Evolutionary conservation across 2,888 invertebrate species (phyloP).

Genomic region (Myopa tessellatipennis): DNA sequence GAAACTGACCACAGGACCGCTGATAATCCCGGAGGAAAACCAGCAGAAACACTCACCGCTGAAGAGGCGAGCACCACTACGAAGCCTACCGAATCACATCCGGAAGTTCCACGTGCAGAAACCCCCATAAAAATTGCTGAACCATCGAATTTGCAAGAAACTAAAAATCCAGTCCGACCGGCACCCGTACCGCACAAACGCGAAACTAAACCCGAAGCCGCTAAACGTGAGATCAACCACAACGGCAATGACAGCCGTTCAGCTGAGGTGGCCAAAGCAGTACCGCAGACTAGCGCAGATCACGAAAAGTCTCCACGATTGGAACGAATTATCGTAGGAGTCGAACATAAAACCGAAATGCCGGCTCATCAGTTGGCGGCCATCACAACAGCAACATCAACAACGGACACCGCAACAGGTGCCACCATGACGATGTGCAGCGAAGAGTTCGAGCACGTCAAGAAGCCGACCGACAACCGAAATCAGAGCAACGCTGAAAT

Average conservation of each 20-base stretch:
- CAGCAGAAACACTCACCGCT: slow-evolving; percentile 24
- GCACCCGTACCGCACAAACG: slow-evolving; percentile 46
- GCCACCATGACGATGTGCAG: slow-evolving; percentile 56
- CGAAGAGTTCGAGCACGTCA: slow-evolving; percentile 50
- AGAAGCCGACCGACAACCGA: slow-evolving; percentile 2
- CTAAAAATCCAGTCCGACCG: not conserved
- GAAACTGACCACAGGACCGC: not conserved
- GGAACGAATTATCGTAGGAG: slow-evolving; percentile 66
- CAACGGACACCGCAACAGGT: not conserved
- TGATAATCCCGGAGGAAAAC: slow-evolving; percentile 1
- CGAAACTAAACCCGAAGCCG: slow-evolving; percentile 44
- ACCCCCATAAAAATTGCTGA: not conserved
- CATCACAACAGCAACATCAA: slow-evolving; percentile 13
- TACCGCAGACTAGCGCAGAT: not conserved
- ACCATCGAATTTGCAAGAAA: not conserved
- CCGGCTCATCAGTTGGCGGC: slow-evolving; percentile 31
- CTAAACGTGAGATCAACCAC: slow-evolving; percentile 40
- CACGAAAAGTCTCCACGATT: slow-evolving; percentile 54
- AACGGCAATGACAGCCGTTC: not conserved
- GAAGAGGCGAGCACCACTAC: slow-evolving; percentile 38
- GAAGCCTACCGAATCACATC: not conserved
- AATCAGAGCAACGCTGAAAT: slow-evolving; percentile 36
- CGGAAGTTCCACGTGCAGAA: not conserved
- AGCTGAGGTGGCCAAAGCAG: slow-evolving; percentile 10
- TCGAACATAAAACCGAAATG: slow-evolving; percentile 54